These are phyloP conservation scores for Trichonephila clavipes DNA, from an alignment of 1,140 invertebrate genomes.

Conservation along the genomic window DNA sequence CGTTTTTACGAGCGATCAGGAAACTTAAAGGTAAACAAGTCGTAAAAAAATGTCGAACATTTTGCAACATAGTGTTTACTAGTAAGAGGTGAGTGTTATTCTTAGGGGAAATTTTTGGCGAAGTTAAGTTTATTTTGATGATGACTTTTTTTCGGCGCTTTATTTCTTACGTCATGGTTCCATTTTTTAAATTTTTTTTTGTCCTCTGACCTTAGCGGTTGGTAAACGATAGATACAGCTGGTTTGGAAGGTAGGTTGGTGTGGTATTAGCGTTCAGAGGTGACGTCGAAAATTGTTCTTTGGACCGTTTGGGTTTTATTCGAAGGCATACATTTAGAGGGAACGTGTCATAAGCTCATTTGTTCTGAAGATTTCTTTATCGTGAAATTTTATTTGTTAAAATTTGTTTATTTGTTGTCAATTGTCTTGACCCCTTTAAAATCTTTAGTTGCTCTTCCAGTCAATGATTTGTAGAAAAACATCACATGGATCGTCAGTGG, in stretches of 20 bases:
- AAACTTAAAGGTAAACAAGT: conserved; percentile 65
- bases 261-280: neutral
- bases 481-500: too few relatives aligned
- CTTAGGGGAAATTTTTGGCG: conserved; percentile 56
- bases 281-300: neutral
- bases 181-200: neutral
- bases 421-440: too few relatives aligned
- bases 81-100: conserved; percentile 47
- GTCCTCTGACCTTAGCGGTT: neutral
- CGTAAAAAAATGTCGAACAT: conserved; percentile 59
- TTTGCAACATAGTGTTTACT: conserved; percentile 68
- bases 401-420: too few relatives aligned
- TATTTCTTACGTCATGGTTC: conserved; percentile 29
- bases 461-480: too few relatives aligned
- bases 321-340: too few relatives aligned
- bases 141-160: conserved; percentile 42
- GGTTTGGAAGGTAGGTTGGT: neutral
- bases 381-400: too few relatives aligned
- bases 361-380: too few relatives aligned
- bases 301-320: too few relatives aligned
- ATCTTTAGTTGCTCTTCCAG: too few relatives aligned
- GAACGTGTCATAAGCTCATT: too few relatives aligned
- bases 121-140: conserved; percentile 67
- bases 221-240: conserved; percentile 1
- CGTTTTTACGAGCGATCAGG: conserved; percentile 52